These are phyloP conservation scores for Rhopalosiphum nymphaeae DNA, from an alignment of 2,888 invertebrate species.

Conservation along the genomic window DNA sequence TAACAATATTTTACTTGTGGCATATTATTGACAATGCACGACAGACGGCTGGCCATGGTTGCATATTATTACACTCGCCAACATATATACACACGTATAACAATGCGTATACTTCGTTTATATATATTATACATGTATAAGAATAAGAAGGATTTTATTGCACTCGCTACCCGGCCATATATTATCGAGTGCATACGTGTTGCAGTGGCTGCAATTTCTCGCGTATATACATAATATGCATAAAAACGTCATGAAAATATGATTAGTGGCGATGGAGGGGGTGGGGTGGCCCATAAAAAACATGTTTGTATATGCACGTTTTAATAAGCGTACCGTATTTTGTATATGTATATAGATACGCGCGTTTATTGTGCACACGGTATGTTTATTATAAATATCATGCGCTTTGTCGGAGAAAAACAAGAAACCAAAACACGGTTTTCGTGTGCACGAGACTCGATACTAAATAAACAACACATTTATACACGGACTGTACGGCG, in stretches of 20 bases:
- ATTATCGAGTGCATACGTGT: neutral
- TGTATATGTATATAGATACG: neutral
- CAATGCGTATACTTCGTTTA: neutral
- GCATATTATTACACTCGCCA: neutral
- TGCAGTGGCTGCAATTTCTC: neutral
- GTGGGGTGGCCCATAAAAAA: neutral
- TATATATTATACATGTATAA: neutral
- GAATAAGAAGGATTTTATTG: neutral
- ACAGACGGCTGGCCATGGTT: neutral
- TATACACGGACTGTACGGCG: neutral
- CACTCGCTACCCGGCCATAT: neutral
- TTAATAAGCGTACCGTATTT: neutral
- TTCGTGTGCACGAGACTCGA: neutral
- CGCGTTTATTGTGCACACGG: neutral
- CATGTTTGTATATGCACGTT: neutral
- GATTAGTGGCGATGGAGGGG: neutral
- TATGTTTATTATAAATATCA: neutral
- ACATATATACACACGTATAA: neutral
- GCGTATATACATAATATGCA: neutral
- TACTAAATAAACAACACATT: too few relatives aligned
- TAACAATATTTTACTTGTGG: neutral
- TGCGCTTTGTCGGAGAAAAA: neutral
- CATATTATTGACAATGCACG: neutral
- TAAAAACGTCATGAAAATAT: neutral
- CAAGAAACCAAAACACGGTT: neutral